Evolutionary conservation across 2,888 invertebrate species (phyloP).

Genomic region (Nemapogon koenigi): DNA sequence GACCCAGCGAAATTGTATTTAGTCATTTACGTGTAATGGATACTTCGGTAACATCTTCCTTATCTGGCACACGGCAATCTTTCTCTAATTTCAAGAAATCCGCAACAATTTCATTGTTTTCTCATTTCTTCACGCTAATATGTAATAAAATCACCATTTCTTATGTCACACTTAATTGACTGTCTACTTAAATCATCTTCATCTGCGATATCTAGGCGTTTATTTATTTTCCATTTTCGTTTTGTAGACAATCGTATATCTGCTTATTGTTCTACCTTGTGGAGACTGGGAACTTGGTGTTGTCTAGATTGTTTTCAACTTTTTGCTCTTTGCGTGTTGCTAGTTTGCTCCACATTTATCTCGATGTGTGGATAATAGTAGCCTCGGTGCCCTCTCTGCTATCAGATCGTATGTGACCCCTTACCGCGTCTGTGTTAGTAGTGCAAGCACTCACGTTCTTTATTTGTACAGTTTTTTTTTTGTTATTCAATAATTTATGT

Average conservation of each 20-base stretch:
- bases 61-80: too few relatives aligned
- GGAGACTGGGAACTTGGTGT: conserved; percentile 24
- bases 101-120: too few relatives aligned
- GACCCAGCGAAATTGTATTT: conserved; percentile 6
- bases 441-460: conserved; percentile 6
- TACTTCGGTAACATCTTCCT: conserved; percentile 4
- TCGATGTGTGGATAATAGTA: conserved; percentile 21
- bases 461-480: too few relatives aligned
- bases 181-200: background rate
- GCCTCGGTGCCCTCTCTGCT: conserved; percentile 13
- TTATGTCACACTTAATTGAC: conserved; percentile 1
- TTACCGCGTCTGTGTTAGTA: conserved; percentile 11
- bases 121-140: too few relatives aligned
- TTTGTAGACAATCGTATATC: conserved; percentile 8
- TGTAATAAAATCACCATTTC: too few relatives aligned
- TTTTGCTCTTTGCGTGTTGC: conserved; percentile 31
- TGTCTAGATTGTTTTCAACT: conserved; percentile 26
- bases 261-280: conserved; percentile 5
- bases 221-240: conserved; percentile 9
- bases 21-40: conserved; percentile 8
- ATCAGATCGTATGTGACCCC: conserved; percentile 13
- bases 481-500: too few relatives aligned
- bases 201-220: conserved; percentile 5
- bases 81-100: too few relatives aligned
- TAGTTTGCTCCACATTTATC: conserved; percentile 30